A percentile compares a stretch with the other conserved stretches of the same genome.
phyloP scores from a whole-genome alignment of 2,113 vertebrate genomes.

The Desmodus rotundus region DNA sequence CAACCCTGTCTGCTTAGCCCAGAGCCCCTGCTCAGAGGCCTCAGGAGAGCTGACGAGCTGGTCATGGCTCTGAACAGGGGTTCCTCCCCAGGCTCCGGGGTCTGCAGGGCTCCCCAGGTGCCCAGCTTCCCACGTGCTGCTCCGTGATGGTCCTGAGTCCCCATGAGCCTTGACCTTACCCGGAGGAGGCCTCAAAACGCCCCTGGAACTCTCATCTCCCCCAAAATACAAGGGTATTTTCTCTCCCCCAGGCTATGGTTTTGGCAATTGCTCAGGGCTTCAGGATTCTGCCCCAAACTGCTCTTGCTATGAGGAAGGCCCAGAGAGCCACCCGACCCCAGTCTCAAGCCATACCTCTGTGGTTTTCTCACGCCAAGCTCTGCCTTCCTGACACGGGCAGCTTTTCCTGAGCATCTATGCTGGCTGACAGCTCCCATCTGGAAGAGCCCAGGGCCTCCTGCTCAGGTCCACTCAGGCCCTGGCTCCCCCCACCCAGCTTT shows the following conservation, averaged over 20 bases:
- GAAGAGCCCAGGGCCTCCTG: neutral
- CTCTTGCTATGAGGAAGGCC: neutral
- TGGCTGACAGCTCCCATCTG: neutral
- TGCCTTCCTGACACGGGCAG: neutral
- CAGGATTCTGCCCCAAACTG: neutral
- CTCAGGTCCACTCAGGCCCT: neutral
- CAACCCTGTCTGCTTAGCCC: neutral
- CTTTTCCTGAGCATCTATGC: neutral
- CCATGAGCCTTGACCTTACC: neutral
- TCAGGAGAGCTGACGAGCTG: neutral
- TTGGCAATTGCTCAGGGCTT: neutral
- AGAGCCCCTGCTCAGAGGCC: neutral
- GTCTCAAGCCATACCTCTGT: conserved; percentile 13
- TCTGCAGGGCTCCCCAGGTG: rapidly evolving
- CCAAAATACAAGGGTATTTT: neutral
- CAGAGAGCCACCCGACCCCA: neutral
- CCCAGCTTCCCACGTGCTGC: neutral
- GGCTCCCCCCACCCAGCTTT: conserved; percentile 30
- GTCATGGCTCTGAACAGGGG: neutral
- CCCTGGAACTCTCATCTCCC: neutral
- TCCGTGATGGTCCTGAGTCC: neutral
- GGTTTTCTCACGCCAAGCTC: neutral
- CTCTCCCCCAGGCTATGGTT: neutral
- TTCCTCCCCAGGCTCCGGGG: neutral
- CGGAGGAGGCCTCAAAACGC: neutral